phyloP scores from a whole-genome alignment of 2,888 invertebrate species.

The Caenorhabditis japonica region DNA sequence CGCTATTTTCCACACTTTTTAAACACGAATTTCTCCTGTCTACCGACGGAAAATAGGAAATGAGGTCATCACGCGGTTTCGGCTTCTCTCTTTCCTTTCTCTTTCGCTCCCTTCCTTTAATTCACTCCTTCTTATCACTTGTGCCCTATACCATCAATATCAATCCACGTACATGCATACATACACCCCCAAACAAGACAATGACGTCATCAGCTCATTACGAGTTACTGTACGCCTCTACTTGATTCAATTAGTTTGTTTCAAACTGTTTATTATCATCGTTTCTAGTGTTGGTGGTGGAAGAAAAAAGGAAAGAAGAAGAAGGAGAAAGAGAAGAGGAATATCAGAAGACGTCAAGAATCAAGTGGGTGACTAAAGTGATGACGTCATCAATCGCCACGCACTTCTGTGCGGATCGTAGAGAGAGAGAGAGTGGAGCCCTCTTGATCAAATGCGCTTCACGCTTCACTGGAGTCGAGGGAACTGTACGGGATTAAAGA shows the following conservation, averaged over 20 bases:
- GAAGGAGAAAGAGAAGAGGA: constrained; percentile 2
- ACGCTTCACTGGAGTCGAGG: constrained; percentile 10
- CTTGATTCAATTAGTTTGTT: too few relatives aligned
- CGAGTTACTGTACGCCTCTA: too few relatives aligned
- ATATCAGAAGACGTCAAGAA: constrained; percentile 34
- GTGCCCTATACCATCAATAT: constrained; percentile 7
- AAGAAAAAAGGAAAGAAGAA: too few relatives aligned
- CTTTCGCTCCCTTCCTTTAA: too few relatives aligned
- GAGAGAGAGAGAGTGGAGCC: too few relatives aligned
- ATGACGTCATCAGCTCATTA: constrained; percentile 34
- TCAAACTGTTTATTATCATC: constrained; percentile 20
- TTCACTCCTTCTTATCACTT: constrained; percentile 18
- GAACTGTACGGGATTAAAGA: too few relatives aligned
- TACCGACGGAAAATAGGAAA: constrained; percentile 7
- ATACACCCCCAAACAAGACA: too few relatives aligned
- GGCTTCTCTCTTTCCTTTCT: constrained; percentile 15
- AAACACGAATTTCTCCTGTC: constrained; percentile 13
- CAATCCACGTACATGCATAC: constrained; percentile 42
- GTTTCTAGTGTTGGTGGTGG: background rate
- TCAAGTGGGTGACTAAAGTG: constrained; percentile 35
- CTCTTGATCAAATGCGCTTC: constrained; percentile 17
- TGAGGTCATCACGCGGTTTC: constrained; percentile 26
- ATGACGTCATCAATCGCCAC: constrained; percentile 32
- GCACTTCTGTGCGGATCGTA: too few relatives aligned
- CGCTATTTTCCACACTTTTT: too few relatives aligned